Evolutionary conservation across 2,888 invertebrate species (phyloP).

Genomic region (Nycteola revayana): DNA sequence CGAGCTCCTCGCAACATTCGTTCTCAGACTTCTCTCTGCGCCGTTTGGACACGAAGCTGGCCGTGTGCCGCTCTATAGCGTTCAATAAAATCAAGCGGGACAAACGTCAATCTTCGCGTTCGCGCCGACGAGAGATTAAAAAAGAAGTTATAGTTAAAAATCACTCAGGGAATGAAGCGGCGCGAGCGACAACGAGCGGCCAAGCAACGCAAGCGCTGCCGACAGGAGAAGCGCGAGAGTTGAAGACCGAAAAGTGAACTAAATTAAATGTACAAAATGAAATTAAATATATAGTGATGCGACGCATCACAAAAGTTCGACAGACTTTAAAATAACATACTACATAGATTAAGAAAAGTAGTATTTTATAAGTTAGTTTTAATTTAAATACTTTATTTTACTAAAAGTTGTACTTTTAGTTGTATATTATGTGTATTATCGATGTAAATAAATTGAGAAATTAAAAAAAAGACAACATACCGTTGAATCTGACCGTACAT

Average conservation of each 20-base stretch:
- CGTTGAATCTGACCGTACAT: slow-evolving; percentile 59
- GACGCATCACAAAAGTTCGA: slow-evolving; percentile 30
- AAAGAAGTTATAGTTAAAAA: slow-evolving; percentile 30
- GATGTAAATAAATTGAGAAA: too few species aligned
- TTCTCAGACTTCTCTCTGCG: slow-evolving; percentile 5
- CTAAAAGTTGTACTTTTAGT: too few species aligned
- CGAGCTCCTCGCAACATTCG: slow-evolving; percentile 24
- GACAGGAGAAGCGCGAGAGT: slow-evolving; percentile 42
- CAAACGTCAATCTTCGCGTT: slow-evolving; percentile 32
- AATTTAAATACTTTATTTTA: too few species aligned
- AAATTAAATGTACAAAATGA: slow-evolving; percentile 58
- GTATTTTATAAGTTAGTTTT: slow-evolving; percentile 8
- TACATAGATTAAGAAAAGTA: slow-evolving; percentile 16
- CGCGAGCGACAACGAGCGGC: slow-evolving; percentile 7
- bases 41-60: slow-evolving; percentile 30
- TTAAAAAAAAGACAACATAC: slow-evolving; percentile 65
- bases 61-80: too few species aligned
- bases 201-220: slow-evolving; percentile 22
- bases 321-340: slow-evolving; percentile 12
- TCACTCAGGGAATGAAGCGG: slow-evolving; percentile 10
- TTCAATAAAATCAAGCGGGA: too few species aligned
- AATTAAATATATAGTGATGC: too few species aligned
- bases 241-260: slow-evolving; percentile 72
- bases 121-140: slow-evolving; percentile 35
- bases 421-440: too few species aligned